Percentiles rank a stretch among this genome's conserved stretches.
These are phyloP conservation scores for Caenorhabditis tropicalis DNA, from an alignment of 1,140 invertebrate genomes.

Conservation along the genomic window DNA sequence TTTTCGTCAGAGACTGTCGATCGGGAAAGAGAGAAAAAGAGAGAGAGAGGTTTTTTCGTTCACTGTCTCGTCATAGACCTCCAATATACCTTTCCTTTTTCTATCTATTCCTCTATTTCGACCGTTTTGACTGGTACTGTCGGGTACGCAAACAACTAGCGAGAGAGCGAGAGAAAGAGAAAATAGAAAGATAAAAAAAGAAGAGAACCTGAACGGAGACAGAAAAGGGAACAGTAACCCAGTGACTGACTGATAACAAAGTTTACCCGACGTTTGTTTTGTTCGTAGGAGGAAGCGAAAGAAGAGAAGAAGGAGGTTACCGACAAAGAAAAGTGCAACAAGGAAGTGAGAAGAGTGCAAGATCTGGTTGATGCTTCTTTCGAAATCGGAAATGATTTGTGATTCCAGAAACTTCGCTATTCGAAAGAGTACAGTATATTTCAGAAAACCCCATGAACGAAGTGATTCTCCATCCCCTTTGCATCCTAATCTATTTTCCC, in stretches of 20 bases:
- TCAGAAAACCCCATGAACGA: too few relatives aligned
- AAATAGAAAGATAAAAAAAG: conserved; percentile 23
- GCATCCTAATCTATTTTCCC: too few relatives aligned
- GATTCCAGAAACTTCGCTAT: too few relatives aligned
- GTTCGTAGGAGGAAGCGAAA: background rate
- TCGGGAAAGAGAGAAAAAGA: background rate
- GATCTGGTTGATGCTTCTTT: too few relatives aligned
- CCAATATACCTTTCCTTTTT: background rate
- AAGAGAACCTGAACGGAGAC: too few relatives aligned
- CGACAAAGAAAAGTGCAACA: background rate
- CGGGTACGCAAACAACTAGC: conserved; percentile 21
- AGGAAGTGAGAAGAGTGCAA: background rate
- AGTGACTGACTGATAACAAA: conserved; percentile 6
- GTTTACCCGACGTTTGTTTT: conserved; percentile 2
- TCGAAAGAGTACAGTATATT: too few relatives aligned
- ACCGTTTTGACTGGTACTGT: conserved; percentile 36
- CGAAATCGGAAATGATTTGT: background rate
- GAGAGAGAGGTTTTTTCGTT: background rate
- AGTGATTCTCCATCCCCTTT: too few relatives aligned
- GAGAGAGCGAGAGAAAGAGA: background rate
- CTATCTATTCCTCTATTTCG: conserved; percentile 19
- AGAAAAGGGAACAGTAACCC: background rate
- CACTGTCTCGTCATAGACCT: conserved; percentile 6
- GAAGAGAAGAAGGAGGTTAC: background rate
- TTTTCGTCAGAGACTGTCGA: background rate